These are phyloP conservation scores for Pelagia noctiluca DNA, from an alignment of 30 jellyfish, hydroid and myxozoan genomes.

Conservation along the genomic window DNA sequence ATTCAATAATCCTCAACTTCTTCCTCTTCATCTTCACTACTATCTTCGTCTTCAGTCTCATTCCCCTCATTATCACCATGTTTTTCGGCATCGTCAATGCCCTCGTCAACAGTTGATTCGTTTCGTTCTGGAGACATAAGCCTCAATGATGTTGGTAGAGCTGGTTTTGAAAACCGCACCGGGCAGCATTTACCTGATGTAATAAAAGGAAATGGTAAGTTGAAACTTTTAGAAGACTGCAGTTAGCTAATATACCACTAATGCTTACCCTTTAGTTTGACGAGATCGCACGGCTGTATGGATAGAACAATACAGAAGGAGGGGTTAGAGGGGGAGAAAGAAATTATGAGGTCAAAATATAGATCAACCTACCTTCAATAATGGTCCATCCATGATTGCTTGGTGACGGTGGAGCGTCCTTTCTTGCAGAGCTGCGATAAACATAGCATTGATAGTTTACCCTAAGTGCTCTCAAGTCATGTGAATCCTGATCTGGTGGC, in stretches of 20 bases:
- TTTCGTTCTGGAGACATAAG: slow-evolving; percentile 11
- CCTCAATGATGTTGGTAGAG: slow-evolving; percentile 33
- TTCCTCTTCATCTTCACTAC: slow-evolving; percentile 16
- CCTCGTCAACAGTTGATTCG: slow-evolving; percentile 1
- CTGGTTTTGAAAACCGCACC: slow-evolving; percentile 27
- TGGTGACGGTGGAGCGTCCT: slow-evolving; percentile 31
- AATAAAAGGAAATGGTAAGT: not conserved
- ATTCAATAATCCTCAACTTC: slow-evolving; percentile 35
- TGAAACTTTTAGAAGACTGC: slow-evolving; percentile 13
- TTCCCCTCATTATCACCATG: slow-evolving; percentile 5
- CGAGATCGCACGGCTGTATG: not conserved
- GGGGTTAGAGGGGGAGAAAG: not conserved
- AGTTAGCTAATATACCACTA: not conserved
- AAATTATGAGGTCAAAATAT: not conserved
- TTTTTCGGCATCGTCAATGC: slow-evolving; percentile 10
- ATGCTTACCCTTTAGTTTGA: slow-evolving; percentile 2
- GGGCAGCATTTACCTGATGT: slow-evolving; percentile 16
- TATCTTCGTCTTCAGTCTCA: not conserved
- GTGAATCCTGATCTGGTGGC: slow-evolving; percentile 55
- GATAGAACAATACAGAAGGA: slow-evolving; percentile 1
- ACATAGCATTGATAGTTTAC: slow-evolving; percentile 37
- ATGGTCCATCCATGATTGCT: slow-evolving; percentile 33
- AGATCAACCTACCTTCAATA: slow-evolving; percentile 25
- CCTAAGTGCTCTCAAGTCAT: slow-evolving; percentile 44
- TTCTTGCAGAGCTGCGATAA: not conserved